A percentile compares a stretch with the other conserved stretches of the same genome.
These are phyloP conservation scores for Girardinichthys multiradiatus DNA, from an alignment of 2,113 vertebrate genomes.

Conservation along the genomic window DNA sequence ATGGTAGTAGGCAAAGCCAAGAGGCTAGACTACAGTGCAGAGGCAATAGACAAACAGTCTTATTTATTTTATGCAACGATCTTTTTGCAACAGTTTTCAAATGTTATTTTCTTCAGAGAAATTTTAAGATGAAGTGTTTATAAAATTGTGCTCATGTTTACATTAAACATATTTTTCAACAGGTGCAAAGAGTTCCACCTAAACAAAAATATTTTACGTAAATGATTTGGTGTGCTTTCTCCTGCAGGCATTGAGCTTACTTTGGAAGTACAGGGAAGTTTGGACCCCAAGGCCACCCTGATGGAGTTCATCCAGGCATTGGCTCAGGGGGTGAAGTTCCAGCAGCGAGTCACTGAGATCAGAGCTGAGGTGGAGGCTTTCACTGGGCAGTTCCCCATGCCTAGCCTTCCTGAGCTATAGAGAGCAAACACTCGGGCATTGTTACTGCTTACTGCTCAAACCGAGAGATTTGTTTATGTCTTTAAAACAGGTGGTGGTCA, in stretches of 20 bases:
- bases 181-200: not conserved
- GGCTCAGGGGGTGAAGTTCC: conserved; percentile 80
- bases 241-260: conserved; percentile 88
- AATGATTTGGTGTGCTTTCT: not conserved
- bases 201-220: not conserved
- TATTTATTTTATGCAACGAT: too few relatives aligned
- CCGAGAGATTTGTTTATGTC: too few relatives aligned
- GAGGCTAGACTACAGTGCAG: too few relatives aligned
- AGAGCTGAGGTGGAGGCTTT: conserved; percentile 89
- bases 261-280: conserved; percentile 86
- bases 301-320: conserved; percentile 91
- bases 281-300: conserved; percentile 84
- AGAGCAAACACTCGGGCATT: not conserved
- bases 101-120: too few relatives aligned
- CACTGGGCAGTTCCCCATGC: conserved; percentile 85
- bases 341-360: conserved; percentile 73
- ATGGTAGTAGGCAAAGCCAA: too few relatives aligned
- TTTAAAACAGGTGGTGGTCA: too few relatives aligned
- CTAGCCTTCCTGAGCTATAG: conserved; percentile 88
- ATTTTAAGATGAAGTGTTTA: too few relatives aligned
- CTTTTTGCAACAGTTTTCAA: too few relatives aligned
- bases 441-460: too few relatives aligned
- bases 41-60: too few relatives aligned
- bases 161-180: too few relatives aligned
- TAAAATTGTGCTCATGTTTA: too few relatives aligned